A percentile compares a stretch with the other conserved stretches of the same genome.
Conservation (phyloP, 2,888 invertebrate species). For the Eueremaeus valkanovi region DNA sequence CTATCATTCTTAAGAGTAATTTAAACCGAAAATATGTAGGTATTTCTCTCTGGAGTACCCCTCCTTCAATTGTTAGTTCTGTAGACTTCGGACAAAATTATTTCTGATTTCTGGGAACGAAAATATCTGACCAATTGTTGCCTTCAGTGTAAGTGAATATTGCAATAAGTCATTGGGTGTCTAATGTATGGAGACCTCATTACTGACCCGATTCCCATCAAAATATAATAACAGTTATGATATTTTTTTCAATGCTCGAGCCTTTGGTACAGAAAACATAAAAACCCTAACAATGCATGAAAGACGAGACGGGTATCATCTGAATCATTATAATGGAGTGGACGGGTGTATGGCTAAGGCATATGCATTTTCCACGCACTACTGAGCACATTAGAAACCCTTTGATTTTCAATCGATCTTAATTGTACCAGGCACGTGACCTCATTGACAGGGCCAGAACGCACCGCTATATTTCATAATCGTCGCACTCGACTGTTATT, state of each 20-base stretch:
- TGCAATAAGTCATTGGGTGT: not conserved
- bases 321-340: not conserved
- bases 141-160: not conserved
- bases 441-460: not conserved
- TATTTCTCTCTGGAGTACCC: no score
- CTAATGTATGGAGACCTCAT: not conserved
- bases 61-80: no score
- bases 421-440: conserved; percentile 18
- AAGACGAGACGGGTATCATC: conserved; percentile 4
- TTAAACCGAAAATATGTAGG: no score
- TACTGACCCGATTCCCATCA: conserved; percentile 28
- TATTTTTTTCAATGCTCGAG: not conserved
- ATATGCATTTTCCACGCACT: conserved; percentile 19
- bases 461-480: not conserved
- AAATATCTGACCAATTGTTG: not conserved
- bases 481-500: not conserved
- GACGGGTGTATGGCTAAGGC: not conserved
- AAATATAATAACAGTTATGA: not conserved
- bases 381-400: not conserved
- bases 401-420: conserved; percentile 26
- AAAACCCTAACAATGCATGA: not conserved
- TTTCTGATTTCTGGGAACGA: no score
- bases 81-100: conserved; percentile 6
- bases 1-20: no score
- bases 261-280: not conserved